Conservation (phyloP, 2,797 vertebrate species). For the Crotalus adamanteus region DNA sequence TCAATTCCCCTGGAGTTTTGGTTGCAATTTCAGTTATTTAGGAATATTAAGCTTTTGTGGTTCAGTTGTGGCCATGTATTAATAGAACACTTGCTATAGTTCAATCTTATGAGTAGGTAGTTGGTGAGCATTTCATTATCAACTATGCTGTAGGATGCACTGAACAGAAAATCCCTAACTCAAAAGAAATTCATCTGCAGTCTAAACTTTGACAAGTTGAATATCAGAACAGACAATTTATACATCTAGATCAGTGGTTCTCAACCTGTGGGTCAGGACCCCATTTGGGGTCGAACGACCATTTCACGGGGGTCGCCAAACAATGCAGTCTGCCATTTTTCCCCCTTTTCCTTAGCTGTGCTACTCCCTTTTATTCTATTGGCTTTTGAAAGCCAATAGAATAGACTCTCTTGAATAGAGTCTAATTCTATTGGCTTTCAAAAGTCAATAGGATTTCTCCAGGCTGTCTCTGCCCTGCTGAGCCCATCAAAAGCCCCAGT, state of each 20-base stretch:
- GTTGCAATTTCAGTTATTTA: neutral
- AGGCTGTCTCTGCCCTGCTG: too few relatives aligned
- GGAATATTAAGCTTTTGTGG: neutral
- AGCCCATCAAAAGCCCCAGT: too few relatives aligned
- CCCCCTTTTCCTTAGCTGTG: too few relatives aligned
- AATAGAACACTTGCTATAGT: neutral
- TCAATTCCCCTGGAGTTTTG: neutral
- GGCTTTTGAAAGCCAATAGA: too few relatives aligned
- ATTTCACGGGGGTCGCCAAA: too few relatives aligned
- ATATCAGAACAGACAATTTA: conserved; percentile 38
- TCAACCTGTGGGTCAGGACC: too few relatives aligned
- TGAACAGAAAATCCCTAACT: conserved; percentile 41
- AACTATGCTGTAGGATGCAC: conserved; percentile 24
- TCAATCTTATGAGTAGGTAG: neutral
- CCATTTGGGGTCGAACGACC: too few relatives aligned
- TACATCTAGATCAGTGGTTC: conserved; percentile 10
- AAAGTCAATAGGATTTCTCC: too few relatives aligned
- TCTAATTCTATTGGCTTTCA: too few relatives aligned
- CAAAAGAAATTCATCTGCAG: conserved; percentile 29
- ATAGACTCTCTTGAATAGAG: too few relatives aligned
- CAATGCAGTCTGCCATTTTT: too few relatives aligned
- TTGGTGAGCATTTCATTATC: neutral
- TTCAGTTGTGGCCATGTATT: neutral
- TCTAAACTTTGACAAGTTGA: conserved; percentile 46
- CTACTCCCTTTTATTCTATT: too few relatives aligned